Conservation (phyloP, 2,797 vertebrate species). For the Hemitrygon akajei region DNA sequence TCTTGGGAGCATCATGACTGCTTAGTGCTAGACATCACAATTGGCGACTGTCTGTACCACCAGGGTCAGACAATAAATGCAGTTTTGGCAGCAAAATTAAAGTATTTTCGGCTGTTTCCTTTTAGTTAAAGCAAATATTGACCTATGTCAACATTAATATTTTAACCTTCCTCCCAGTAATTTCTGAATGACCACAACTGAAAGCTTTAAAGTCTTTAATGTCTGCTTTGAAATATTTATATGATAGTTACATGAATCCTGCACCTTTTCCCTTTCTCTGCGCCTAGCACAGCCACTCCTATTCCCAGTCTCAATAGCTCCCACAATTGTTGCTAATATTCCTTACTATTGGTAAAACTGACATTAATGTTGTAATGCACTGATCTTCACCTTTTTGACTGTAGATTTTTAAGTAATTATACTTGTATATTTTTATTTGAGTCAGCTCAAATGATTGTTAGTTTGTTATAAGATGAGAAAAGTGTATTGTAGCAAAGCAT, state of each 20-base stretch:
- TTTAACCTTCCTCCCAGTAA: not conserved
- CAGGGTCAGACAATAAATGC: not conserved
- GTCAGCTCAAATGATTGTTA: not conserved
- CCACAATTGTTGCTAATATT: not conserved
- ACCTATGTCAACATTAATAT: not conserved
- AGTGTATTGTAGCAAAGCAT: too few relatives aligned
- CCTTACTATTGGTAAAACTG: not conserved
- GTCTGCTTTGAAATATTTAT: not conserved
- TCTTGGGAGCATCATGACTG: not conserved
- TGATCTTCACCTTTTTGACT: not conserved
- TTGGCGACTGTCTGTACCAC: not conserved
- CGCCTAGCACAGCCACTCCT: not conserved
- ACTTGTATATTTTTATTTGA: not conserved
- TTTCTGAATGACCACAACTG: not conserved
- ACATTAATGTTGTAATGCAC: not conserved
- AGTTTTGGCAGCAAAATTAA: too few relatives aligned
- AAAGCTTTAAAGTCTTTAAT: not conserved
- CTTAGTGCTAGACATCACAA: not conserved
- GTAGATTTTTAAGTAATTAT: not conserved
- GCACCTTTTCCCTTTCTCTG: too few relatives aligned
- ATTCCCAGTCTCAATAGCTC: not conserved
- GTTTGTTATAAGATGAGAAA: not conserved
- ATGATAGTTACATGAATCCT: not conserved
- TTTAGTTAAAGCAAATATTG: not conserved
- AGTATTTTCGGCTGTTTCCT: not conserved